phyloP scores from a whole-genome alignment of 2,888 invertebrate genomes.

The Drosophila aldrichi region DNA sequence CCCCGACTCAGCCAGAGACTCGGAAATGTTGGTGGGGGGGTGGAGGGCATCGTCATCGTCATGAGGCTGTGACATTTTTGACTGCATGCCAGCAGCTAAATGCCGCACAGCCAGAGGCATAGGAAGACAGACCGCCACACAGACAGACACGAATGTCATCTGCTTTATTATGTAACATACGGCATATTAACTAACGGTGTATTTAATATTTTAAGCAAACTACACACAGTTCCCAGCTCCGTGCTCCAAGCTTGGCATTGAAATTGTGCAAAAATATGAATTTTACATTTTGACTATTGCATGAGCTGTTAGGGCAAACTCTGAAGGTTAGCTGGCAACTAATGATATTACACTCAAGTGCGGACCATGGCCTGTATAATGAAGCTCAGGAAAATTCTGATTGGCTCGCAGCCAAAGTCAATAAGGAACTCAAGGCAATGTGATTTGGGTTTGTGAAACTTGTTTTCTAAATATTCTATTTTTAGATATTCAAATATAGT shows the following conservation, averaged over 20 bases:
- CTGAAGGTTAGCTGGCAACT: neutral
- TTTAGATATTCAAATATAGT: neutral
- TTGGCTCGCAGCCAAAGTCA: neutral
- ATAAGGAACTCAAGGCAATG: neutral
- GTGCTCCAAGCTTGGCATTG: constrained; percentile 36
- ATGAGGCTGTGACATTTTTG: constrained; percentile 72
- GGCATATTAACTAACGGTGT: constrained; percentile 45
- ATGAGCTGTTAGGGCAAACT: constrained; percentile 11
- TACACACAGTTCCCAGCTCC: constrained; percentile 2
- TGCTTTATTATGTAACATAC: constrained; percentile 43
- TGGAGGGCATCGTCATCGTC: constrained; percentile 32
- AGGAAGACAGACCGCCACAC: constrained; percentile 10
- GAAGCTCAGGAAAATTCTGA: neutral
- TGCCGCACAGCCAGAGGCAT: constrained; percentile 19
- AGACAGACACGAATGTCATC: constrained; percentile 20
- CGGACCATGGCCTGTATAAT: neutral
- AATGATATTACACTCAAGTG: neutral
- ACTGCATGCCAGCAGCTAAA: constrained; percentile 64
- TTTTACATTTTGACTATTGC: constrained; percentile 24
- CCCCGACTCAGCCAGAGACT: constrained; percentile 3
- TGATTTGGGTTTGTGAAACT: neutral
- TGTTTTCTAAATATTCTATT: neutral
- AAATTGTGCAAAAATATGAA: constrained; percentile 40
- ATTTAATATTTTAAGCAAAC: constrained; percentile 64
- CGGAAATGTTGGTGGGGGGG: constrained; percentile 2